Evolutionary conservation across 2,888 invertebrate genomes (phyloP), one percentile per base, ranked within the genome.

Genomic region (Dione vanillae): DNA sequence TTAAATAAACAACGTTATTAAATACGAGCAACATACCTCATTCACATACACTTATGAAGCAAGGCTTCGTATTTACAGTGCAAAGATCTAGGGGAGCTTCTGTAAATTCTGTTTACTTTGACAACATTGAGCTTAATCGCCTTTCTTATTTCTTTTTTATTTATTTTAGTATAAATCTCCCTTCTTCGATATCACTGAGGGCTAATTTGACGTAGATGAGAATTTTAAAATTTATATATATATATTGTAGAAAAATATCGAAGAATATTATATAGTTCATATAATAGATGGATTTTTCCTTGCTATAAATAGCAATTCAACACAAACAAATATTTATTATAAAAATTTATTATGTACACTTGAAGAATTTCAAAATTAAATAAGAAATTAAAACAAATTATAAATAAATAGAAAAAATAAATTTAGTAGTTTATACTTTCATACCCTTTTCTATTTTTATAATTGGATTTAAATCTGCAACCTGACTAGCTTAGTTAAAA

Each of bases 71-170:
- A 83, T 89, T 89, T 89, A 80, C 83, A n/a, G 76, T 81, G 81
- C 79, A 83, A n/a, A 87, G 86, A 87, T 87, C 83, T 85, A 82
- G 80, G 79, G 78, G 81, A 79, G 77, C 82, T 74, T 78, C 77
- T 78, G 75, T 77, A 74, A 78, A 80, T 75, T 77, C 78, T 88
- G 83, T 89, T 87, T 86, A 80, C 86, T 81, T 67, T 78, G 85
- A 80, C 83, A 89, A 90, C 88, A 88, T n/a, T 84, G 83, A 82
- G 85, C 85, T 85, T 89, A 89, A 89, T 89, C 86, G 84, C 79
- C 84, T 85, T 86, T 83, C 85, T 86, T 83, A 80, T 84, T 85
- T 84, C 82, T 80, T 83, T 85, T n/a, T 52, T 62, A 35, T 68
- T 67, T 61, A 65, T 61, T 61, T 65, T 45, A 40, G 14, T 35